These are phyloP conservation scores for Meda fulgida DNA, from an alignment of 2,797 vertebrate genomes.

Conservation along the genomic window DNA sequence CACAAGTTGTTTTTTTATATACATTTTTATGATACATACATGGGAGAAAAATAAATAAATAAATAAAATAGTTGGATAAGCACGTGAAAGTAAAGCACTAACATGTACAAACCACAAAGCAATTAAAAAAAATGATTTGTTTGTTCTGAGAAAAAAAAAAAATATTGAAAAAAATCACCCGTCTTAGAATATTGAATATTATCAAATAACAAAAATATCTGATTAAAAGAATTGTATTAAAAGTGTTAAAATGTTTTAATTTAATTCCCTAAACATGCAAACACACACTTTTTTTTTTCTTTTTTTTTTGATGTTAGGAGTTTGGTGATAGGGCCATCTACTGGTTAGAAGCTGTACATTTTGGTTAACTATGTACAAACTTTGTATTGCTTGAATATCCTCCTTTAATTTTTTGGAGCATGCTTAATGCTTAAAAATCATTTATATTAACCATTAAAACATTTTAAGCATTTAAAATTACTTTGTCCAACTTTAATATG, in stretches of 20 bases:
- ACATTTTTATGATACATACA: background rate
- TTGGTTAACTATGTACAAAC: background rate
- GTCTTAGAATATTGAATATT: background rate
- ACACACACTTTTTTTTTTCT: background rate
- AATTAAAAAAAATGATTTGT: too few relatives aligned
- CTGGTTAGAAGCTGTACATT: background rate
- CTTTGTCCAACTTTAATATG: background rate
- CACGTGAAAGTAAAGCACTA: background rate
- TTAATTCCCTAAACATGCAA: background rate
- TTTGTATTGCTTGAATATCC: background rate
- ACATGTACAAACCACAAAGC: background rate
- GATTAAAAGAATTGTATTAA: too few relatives aligned
- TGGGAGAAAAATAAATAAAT: background rate
- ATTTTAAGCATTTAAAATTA: background rate
- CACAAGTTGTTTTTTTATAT: background rate
- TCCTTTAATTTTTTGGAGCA: background rate
- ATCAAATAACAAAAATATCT: background rate
- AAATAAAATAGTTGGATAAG: background rate
- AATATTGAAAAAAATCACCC: background rate
- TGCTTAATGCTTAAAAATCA: background rate
- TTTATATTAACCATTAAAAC: background rate
- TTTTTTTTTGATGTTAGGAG: too few relatives aligned
- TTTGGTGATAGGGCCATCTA: background rate
- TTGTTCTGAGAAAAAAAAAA: background rate
- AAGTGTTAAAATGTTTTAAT: background rate